Base-by-base conservation (phyloP, 2,888 invertebrate genomes). In the Neoascia interrupta region DNA sequence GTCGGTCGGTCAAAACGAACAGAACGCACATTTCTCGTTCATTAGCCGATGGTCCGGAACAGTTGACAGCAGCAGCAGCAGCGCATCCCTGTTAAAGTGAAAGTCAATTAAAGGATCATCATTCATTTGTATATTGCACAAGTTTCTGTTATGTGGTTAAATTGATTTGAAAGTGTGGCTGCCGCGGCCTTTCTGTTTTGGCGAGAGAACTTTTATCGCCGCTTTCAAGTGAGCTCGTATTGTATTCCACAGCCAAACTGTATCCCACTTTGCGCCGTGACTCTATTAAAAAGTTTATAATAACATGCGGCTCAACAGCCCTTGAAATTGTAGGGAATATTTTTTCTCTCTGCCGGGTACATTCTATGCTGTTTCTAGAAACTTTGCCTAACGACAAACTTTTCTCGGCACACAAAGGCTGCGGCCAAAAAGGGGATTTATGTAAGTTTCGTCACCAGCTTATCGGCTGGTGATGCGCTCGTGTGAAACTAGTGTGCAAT, bases 91-190 rank as follows among this genome's bases (percentile, higher is more conserved):
- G 51, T 3, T 13, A 26, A 56, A 76, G 75, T 76, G 75, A 76
- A 76, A 76, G 75, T 70, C 75, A 76, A 76, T 76, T 70, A 76
- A 49, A 69, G 54, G 69, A 54, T 39, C 61, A 61, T 75, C 21
- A 75, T 23, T 75, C 61, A 75, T 61, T 11, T 66, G 60, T 21
- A 63, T 23, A 34, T 43, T 28, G 16, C 53, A 45, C 37, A 58
- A 68, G 47, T 26, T 11, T 26, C 19, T n/a, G n/a, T n/a, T n/a
- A n/a, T n/a, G n/a, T n/a, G n/a, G n/a, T n/a, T n/a, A n/a, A n/a
- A n/a, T n/a, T 26, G 37, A 16, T 37, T 37, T 4, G 8, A 21
- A 11, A 37, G 23, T 61, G 26, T 37, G 36, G 45, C 26, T 45
- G 16, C 18, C 45, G 47, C 23, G n/a, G 16, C 18, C 28, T 31